These are phyloP conservation scores for Habrosyne pyritoides DNA, from an alignment of 2,888 invertebrate genomes.

Conservation along the genomic window DNA sequence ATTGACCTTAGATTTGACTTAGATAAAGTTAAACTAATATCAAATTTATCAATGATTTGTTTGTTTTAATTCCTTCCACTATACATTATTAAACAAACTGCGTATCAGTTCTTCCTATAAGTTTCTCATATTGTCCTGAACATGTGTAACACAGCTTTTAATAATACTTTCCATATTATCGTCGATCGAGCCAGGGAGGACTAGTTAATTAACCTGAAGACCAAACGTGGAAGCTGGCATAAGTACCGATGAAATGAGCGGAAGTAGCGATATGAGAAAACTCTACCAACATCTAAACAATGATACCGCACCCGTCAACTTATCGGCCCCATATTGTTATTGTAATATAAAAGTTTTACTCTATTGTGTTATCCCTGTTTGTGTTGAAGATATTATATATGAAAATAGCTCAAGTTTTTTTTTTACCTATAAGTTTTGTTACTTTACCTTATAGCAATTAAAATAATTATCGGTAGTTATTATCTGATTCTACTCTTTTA, in stretches of 20 bases:
- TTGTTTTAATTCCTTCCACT: too few relatives aligned
- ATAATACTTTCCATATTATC: conserved; percentile 62
- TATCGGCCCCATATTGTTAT: conserved; percentile 56
- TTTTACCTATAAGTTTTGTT: neutral
- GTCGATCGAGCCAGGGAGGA: conserved; percentile 34
- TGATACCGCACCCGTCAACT: conserved; percentile 51
- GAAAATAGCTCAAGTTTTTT: neutral
- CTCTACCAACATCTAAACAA: conserved; percentile 48
- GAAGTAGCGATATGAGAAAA: conserved; percentile 69
- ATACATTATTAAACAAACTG: neutral
- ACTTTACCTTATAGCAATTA: too few relatives aligned
- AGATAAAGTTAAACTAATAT: too few relatives aligned
- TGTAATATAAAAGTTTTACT: conserved; percentile 60
- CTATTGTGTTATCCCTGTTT: conserved; percentile 24
- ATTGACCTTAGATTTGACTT: too few relatives aligned
- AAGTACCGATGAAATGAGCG: conserved; percentile 51
- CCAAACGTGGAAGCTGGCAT: conserved; percentile 46
- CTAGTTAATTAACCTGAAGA: conserved; percentile 75
- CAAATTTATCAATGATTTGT: too few relatives aligned
- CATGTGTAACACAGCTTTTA: conserved; percentile 44
- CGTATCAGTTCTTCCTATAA: neutral
- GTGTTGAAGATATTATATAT: conserved; percentile 7
- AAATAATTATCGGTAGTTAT: too few relatives aligned
- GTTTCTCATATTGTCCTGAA: conserved; percentile 15
- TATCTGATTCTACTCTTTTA: too few relatives aligned